Conservation (phyloP, 2,113 vertebrate species). For the Tauraco erythrolophus region DNA sequence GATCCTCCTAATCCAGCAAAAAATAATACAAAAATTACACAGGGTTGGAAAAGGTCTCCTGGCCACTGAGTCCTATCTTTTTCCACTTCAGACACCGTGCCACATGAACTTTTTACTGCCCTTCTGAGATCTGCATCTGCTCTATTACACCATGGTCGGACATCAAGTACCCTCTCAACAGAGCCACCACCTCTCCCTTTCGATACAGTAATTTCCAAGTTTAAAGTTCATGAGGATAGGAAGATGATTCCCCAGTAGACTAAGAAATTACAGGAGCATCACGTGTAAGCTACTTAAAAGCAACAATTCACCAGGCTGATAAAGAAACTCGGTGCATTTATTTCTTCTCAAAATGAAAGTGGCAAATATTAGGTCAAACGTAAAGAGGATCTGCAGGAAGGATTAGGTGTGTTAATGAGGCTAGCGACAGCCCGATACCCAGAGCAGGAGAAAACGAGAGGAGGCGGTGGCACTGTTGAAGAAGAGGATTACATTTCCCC, state of each 20-base stretch:
- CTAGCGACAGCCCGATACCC: not conserved
- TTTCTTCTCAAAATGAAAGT: not conserved
- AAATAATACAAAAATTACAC: not conserved
- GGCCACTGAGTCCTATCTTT: not conserved
- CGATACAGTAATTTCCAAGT: not conserved
- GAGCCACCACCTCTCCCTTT: not conserved
- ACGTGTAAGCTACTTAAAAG: not conserved
- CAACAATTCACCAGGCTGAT: not conserved
- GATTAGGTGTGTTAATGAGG: not conserved
- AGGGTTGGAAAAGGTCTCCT: not conserved
- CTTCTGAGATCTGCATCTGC: not conserved
- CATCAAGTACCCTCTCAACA: not conserved
- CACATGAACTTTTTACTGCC: not conserved
- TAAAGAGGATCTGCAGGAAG: not conserved
- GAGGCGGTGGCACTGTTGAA: not conserved
- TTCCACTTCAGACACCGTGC: not conserved
- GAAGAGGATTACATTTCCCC: not conserved
- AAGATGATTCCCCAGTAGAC: not conserved
- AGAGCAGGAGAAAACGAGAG: not conserved
- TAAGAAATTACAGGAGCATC: not conserved
- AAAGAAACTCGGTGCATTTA: not conserved
- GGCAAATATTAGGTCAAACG: not conserved
- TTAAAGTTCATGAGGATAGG: not conserved
- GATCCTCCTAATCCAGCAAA: not conserved
- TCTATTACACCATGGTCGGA: rapidly evolving